Base-by-base conservation (phyloP, 2,888 invertebrate species). In the Dexiosoma caninum region DNA sequence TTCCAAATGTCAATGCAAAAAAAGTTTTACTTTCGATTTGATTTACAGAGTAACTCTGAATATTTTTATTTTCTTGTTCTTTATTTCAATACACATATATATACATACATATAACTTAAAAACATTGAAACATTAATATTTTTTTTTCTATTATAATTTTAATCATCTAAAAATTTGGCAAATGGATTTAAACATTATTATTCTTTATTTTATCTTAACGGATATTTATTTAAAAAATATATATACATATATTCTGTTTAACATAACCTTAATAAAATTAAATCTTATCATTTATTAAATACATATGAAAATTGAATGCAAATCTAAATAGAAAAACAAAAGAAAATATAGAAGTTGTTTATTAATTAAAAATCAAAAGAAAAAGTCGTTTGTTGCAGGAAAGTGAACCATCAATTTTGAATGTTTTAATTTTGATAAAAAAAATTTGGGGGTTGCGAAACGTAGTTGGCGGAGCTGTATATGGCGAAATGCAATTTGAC, bases 371-470 rank as follows among this genome's bases (percentile, higher is more conserved):
- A 49, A 71, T n/a, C n/a, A n/a, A n/a, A n/a, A n/a, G n/a, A n/a
- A n/a, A n/a, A 83, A 84, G 78, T 82, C 83, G 84, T 84, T 84
- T 83, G 82, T 82, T 78, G 75, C 79, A 75, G 78, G 78, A 81
- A 70, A 82, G 71, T 64, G 60, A 81, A 71, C 19, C 57, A 16
- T 14, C 51, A 40, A 21, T 14, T 21, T 4, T 37, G 2, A n/a
- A 3, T 27, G 27, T 6, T n/a, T n/a, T n/a, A n/a, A n/a, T n/a
- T n/a, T n/a, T n/a, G n/a, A n/a, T n/a, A n/a, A n/a, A n/a, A n/a
- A n/a, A n/a, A n/a, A n/a, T n/a, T n/a, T n/a, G n/a, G n/a, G n/a
- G n/a, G n/a, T n/a, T n/a, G n/a, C n/a, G n/a, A n/a, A n/a, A n/a
- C n/a, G n/a, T n/a, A n/a, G n/a, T n/a, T n/a, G n/a, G n/a, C n/a